phyloP scores from a whole-genome alignment of 1,140 invertebrate genomes.

The Brachionus rubens region DNA sequence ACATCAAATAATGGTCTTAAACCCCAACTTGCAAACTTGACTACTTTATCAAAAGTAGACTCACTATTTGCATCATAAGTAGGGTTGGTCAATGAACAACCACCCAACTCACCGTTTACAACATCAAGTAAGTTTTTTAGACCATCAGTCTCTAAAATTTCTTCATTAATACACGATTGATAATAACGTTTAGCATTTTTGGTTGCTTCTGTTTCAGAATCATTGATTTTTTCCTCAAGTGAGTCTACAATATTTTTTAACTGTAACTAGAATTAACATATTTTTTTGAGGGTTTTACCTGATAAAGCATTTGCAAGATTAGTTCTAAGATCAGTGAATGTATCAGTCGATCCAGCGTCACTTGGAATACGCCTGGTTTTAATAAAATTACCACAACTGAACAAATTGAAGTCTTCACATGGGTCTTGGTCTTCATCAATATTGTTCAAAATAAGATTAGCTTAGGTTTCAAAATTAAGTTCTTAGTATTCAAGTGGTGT shows the following conservation, averaged over 20 bases:
- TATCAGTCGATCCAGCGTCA: conserved; percentile 26
- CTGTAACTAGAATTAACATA: too few relatives aligned
- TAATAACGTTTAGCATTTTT: conserved; percentile 72
- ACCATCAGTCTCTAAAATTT: conserved; percentile 57
- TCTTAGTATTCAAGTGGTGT: neutral
- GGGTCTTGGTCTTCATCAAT: conserved; percentile 20
- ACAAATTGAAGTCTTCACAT: conserved; percentile 38
- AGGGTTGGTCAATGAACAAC: neutral
- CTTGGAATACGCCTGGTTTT: conserved; percentile 10
- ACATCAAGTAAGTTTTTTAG: neutral
- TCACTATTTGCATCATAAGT: conserved; percentile 9
- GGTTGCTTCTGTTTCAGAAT: conserved; percentile 54
- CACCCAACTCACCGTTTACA: conserved; percentile 10
- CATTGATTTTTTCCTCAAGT: neutral
- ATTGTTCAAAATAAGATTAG: conserved; percentile 33
- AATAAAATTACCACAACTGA: conserved; percentile 40
- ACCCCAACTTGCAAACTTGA: conserved; percentile 7
- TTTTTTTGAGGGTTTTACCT: neutral
- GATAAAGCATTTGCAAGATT: conserved; percentile 24
- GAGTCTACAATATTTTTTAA: conserved; percentile 4
- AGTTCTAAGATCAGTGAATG: conserved; percentile 35
- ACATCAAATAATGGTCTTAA: conserved; percentile 39
- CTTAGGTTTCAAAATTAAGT: neutral
- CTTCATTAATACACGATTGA: conserved; percentile 77
- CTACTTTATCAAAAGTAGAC: neutral